A percentile compares a stretch with the other conserved stretches of the same genome.
These are phyloP conservation scores for Gisinianus flammeolus DNA, from an alignment of 2,888 invertebrate genomes.

Conservation along the genomic window DNA sequence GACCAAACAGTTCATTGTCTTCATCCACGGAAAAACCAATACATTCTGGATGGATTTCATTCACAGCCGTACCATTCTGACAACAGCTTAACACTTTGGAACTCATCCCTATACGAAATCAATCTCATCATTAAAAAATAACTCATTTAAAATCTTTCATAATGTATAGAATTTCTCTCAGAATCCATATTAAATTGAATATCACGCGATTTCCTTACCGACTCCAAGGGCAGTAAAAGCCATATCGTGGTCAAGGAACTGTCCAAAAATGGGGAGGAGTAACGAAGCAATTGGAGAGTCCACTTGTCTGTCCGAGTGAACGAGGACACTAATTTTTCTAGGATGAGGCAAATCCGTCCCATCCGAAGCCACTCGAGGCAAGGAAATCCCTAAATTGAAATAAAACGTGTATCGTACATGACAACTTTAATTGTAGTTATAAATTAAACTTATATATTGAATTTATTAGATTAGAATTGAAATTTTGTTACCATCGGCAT, in stretches of 20 bases:
- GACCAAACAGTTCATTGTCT: constrained; percentile 64
- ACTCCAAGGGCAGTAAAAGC: constrained; percentile 65
- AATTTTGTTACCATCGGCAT: constrained; percentile 63
- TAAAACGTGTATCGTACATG: too few relatives aligned
- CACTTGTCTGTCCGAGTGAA: constrained; percentile 63
- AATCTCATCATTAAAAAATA: constrained; percentile 57
- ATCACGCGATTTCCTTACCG: constrained; percentile 63
- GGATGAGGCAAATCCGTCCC: constrained; percentile 63
- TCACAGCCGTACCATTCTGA: constrained; percentile 37
- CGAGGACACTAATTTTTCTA: constrained; percentile 63
- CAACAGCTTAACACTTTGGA: constrained; percentile 68
- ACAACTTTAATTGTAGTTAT: too few relatives aligned
- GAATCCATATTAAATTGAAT: background rate
- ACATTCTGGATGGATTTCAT: constrained; percentile 64
- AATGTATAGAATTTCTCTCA: too few relatives aligned
- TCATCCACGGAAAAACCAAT: constrained; percentile 65
- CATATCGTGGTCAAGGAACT: constrained; percentile 66
- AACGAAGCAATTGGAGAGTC: constrained; percentile 66
- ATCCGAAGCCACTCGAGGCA: constrained; percentile 61
- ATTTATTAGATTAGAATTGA: background rate
- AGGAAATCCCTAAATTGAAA: constrained; percentile 62
- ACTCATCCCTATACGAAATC: constrained; percentile 12
- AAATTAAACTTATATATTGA: too few relatives aligned
- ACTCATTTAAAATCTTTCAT: constrained; percentile 27
- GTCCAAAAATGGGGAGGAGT: constrained; percentile 65